Base-by-base conservation (phyloP, 2,888 invertebrate genomes). In the Nephrocerus scutellatus region DNA sequence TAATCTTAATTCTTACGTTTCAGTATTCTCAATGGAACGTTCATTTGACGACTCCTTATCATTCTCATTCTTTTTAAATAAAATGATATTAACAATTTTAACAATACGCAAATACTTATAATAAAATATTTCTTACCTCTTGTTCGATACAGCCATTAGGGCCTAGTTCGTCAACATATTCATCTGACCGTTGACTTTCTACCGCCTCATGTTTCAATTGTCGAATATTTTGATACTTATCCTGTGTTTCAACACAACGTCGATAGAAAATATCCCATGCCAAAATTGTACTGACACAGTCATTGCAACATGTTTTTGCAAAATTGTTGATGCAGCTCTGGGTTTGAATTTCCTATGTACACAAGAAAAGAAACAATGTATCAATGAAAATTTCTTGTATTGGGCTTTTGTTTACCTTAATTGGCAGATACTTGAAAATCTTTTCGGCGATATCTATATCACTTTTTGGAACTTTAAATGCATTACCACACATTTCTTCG, bases 381-480 rank as follows among this genome's bases (percentile, higher is more conserved):
- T 23, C 19, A 2, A 6, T 36, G 0, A 4, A 24, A 8, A 5
- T 6, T 9, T 18, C 23, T 10, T 7, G 7, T 8, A 22, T 22
- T 22, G 10, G 10, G 7, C 10, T 22, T 22, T 22, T 15, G 13
- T 8, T 14, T 16, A 46, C 46, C 32, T 41, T 39, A 31, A 46
- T 28, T 9, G 46, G 46, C 14, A 46, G 44, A 33, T 46, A 46
- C 16, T 46, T 46, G 32, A 29, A 38, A 15, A 46, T 41, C 21
- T 39, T 29, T 16, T 33, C 12, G 5, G 33, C 25, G 18, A 43
- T 35, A 9, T 38, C 33, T 22, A 30, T 12, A 16, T 44, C 12
- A 9, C 23, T 22, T 30, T 41, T 31, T 10, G 7, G 26, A n/a
- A n/a, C n/a, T n/a, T n/a, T n/a, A n/a, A n/a, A n/a, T n/a, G n/a